These are phyloP conservation scores for Phocides pigmalion DNA, from an alignment of 1,140 invertebrate genomes.

Conservation along the genomic window DNA sequence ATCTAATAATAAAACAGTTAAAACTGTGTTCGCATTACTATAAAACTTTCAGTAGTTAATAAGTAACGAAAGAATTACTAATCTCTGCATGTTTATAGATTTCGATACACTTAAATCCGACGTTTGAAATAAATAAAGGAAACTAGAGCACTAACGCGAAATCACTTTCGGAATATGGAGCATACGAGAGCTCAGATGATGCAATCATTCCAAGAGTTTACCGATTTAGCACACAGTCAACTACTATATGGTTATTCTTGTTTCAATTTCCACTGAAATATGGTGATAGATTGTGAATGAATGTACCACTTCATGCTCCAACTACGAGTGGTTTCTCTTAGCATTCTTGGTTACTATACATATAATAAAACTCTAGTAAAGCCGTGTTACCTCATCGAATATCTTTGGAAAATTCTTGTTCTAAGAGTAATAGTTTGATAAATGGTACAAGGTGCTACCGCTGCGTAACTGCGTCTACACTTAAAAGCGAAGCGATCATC, in stretches of 20 bases:
- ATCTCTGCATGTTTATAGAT: conserved; percentile 23
- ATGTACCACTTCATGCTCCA: conserved; percentile 7
- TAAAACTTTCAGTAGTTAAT: neutral
- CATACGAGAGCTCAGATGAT: conserved; percentile 41
- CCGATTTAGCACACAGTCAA: conserved; percentile 51
- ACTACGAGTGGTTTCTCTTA: conserved; percentile 8
- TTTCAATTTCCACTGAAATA: conserved; percentile 30
- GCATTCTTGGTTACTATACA: no score
- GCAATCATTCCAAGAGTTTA: conserved; percentile 53
- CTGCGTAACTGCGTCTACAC: no score
- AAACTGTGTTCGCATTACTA: no score
- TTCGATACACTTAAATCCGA: conserved; percentile 29
- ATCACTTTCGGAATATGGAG: conserved; percentile 32
- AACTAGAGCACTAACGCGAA: conserved; percentile 28
- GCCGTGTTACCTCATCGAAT: no score
- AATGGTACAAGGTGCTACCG: no score
- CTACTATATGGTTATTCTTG: conserved; percentile 40
- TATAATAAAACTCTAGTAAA: no score
- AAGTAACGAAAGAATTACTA: neutral
- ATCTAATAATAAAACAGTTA: no score
- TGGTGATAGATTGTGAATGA: conserved; percentile 12
- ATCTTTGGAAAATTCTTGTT: no score
- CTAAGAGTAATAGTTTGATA: no score
- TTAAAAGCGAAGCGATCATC: no score
- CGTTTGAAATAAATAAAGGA: conserved; percentile 21